Base-by-base conservation (phyloP, 64 coral and sea anemone genomes). In the Porites lutea region DNA sequence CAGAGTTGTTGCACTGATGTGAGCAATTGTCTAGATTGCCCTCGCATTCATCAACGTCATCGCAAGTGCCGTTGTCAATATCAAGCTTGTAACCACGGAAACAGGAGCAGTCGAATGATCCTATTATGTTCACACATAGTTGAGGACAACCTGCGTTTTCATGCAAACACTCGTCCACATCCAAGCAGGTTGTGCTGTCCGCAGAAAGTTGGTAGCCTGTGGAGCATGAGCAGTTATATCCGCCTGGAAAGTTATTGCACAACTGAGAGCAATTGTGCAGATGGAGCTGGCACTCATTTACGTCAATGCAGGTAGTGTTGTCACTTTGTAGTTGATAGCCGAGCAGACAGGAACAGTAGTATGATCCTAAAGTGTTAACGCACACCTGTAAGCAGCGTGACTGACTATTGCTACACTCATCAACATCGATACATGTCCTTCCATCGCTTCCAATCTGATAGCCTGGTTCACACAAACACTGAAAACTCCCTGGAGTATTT, bases 401-500 rank as follows among this genome's bases (percentile, higher is more conserved):
- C 49, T 64, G 90, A 14, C 87, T 54, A 9, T 8, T 43, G 10
- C 7, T 27, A 49, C 91, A 92, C n/a, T 92, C 91, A 20, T 92
- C 82, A 4, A 86, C 58, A 68, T 92, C 91, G 48, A 18, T 72
- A 49, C 95, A 97, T 16, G 82, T 89, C 48, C 82, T 91, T 15
- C 91, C 87, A 48, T 97, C 68, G 5, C 65, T 72, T 14, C 67
- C 15, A 19, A 88, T 70, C 48, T 57, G 88, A 74, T 91, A 96
- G 2, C 95, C 95, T 6, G 83, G 55, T 66, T 60, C 74, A 78
- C 95, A 97, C 3, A 65, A 60, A 59, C 95, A 97, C 13, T 77
- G 89, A 20, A 94, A 97, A 22, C 92, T 91, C 9, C 95, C 95
- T 44, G 75, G 82, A n/a, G 92, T 91, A 78, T 97, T 97, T 69